Evolutionary conservation across 1,140 invertebrate species (phyloP).

Genomic region (Oedothorax gibbosus): DNA sequence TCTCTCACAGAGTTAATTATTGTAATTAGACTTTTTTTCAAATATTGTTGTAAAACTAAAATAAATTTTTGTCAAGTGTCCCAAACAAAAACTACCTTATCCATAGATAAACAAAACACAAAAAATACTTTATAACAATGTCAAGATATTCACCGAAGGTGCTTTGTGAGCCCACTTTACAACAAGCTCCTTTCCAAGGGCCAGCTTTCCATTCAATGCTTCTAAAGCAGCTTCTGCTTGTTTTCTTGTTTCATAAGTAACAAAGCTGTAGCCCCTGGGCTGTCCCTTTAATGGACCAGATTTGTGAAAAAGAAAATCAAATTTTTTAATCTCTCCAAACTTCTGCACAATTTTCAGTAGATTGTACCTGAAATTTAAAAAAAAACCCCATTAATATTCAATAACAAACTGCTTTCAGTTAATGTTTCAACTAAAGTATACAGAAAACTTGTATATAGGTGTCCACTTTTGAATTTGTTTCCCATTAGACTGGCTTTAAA

Average conservation of each 20-base stretch:
- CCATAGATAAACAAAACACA: no score
- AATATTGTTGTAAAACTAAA: no score
- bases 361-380: constrained; percentile 81
- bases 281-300: constrained; percentile 87
- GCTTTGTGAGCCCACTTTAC: constrained; percentile 84
- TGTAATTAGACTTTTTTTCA: no score
- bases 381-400: constrained; percentile 64
- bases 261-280: constrained; percentile 92
- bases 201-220: constrained; percentile 79
- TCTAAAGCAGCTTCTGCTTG: constrained; percentile 75
- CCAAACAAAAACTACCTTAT: no score
- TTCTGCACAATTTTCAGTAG: constrained; percentile 94
- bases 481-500: no score
- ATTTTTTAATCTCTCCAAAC: constrained; percentile 91
- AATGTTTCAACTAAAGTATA: no score
- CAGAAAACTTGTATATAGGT: no score
- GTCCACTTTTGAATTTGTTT: no score
- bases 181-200: constrained; percentile 80
- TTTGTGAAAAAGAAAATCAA: constrained; percentile 93
- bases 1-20: no score
- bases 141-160: constrained; percentile 30
- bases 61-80: no score
- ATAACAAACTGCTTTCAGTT: background rate
- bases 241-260: constrained; percentile 79
- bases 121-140: no score